Conservation (phyloP, 2,888 invertebrate genomes). For the Crioceris asparagi region DNA sequence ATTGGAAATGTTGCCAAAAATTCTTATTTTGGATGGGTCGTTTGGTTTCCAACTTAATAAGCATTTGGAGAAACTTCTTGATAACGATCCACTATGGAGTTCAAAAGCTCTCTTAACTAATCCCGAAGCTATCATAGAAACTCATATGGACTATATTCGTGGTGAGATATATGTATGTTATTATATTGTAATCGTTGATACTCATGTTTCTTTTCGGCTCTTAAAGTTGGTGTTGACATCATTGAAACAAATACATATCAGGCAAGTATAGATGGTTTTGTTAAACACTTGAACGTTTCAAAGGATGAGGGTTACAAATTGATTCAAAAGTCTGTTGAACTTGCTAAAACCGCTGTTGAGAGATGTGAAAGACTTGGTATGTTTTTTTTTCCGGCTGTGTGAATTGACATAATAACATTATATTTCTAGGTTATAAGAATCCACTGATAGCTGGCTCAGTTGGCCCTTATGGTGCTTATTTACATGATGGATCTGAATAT, state of each 20-base stretch:
- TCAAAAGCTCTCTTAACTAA: conserved; percentile 64
- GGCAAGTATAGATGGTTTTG: conserved; percentile 63
- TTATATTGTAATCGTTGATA: not conserved
- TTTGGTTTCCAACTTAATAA: conserved; percentile 65
- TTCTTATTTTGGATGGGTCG: conserved; percentile 50
- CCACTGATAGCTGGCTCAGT: conserved; percentile 73
- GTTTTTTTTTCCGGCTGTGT: not conserved
- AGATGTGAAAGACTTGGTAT: conserved; percentile 43
- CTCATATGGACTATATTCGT: conserved; percentile 67
- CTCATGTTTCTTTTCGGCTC: not conserved
- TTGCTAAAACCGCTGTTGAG: conserved; percentile 59
- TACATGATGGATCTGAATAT: conserved; percentile 84
- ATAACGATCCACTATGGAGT: conserved; percentile 78
- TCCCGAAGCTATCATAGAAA: conserved; percentile 60
- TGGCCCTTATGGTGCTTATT: conserved; percentile 80
- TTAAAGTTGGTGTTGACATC: conserved; percentile 67
- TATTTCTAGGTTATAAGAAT: conserved; percentile 18
- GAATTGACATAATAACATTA: not conserved
- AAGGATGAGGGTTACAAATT: conserved; percentile 54
- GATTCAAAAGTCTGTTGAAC: conserved; percentile 56
- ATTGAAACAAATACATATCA: conserved; percentile 82
- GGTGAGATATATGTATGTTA: too few species aligned
- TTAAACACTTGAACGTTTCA: conserved; percentile 54
- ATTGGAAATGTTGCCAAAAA: too few species aligned
- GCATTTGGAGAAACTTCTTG: conserved; percentile 57